Base-by-base conservation (phyloP, 2,113 vertebrate species). In the Notechis scutatus region DNA sequence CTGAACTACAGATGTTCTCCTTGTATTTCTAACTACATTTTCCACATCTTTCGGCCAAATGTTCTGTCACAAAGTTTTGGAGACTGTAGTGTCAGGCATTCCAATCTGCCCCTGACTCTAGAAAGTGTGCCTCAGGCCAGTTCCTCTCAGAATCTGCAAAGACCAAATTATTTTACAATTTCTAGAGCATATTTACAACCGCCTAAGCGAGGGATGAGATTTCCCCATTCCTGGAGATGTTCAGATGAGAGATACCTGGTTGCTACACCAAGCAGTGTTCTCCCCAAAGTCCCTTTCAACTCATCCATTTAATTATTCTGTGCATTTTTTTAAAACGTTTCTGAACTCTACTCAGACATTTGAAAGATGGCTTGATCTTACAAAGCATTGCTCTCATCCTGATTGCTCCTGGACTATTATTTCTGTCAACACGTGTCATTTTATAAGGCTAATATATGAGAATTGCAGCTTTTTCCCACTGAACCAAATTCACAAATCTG, bases 381-480 rank as follows among this genome's bases (percentile, higher is more conserved):
- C 55, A 85, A 94, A 74, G 34, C 59, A 21, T 59, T 92, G 90
- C 93, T 85, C 55, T 91, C 92, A 11, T 64, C 50, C 94, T 55
- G 89, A 94, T 93, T 91, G 0, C 45, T 69, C 92, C n/a, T 3
- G 3, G n/a, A 81, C n/a, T 4, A 91, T 90, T 69, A 57, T 81
- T 55, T 15, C 92, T 94, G 91, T 57, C 55, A 3, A 0, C 29
- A 39, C 86, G 20, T 0, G 20, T 10, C 9, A 86, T 86, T 47
- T 92, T 93, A 90, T 92, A 52, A 90, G 0, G 21, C 93, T 93
- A 94, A 93, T 92, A 93, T 95, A 93, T 92, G 93, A 86, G 42
- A 57, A 87, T 91, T 11, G 85, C 90, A 91, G 93, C 74, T 92
- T 94, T 92, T 93, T 92, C 91, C 85, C 93, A 26, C 87, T 93